These are phyloP conservation scores for Grapholita molesta DNA, from an alignment of 1,140 invertebrate species.

Conservation along the genomic window DNA sequence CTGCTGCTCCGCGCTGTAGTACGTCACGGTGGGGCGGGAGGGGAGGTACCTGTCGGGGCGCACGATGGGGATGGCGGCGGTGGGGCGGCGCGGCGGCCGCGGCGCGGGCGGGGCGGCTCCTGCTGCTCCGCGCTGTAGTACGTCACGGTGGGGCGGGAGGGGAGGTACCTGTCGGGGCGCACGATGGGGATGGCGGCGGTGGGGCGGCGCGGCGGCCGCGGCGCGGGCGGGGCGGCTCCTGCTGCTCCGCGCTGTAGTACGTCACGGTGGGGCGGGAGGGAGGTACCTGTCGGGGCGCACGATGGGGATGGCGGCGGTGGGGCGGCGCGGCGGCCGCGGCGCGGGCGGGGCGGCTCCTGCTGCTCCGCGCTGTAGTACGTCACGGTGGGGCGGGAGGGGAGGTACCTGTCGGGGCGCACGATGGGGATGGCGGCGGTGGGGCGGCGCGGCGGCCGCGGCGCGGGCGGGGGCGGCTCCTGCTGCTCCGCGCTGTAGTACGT, in stretches of 20 bases:
- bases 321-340: too few relatives aligned
- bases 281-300: constrained; percentile 41
- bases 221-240: too few relatives aligned
- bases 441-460: constrained; percentile 45
- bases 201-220: too few relatives aligned
- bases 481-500: constrained; percentile 66
- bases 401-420: constrained; percentile 41
- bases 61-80: constrained; percentile 2
- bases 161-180: constrained; percentile 31
- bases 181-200: constrained; percentile 2
- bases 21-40: too few relatives aligned
- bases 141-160: not conserved
- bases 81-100: not conserved
- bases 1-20: not conserved
- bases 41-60: not conserved
- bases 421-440: constrained; percentile 70
- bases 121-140: not conserved
- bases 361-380: not conserved
- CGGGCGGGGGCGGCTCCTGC: constrained; percentile 41
- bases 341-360: too few relatives aligned
- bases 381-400: not conserved
- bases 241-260: not conserved
- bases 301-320: constrained; percentile 47
- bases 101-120: not conserved
- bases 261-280: not conserved